Base-by-base conservation (phyloP, 1,140 invertebrate species). In the Panagrolaimus sp. region DNA sequence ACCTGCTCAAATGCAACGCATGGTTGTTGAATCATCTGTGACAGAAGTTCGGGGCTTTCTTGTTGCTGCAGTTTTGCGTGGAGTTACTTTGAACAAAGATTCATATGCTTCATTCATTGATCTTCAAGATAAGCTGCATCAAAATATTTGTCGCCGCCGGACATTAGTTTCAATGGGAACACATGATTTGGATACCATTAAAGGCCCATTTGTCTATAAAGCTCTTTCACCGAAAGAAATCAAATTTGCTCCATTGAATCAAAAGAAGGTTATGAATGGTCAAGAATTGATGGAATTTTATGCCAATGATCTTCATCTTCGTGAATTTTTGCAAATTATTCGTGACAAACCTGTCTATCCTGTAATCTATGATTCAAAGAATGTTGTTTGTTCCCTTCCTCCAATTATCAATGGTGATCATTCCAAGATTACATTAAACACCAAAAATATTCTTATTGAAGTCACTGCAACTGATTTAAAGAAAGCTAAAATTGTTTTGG, bases 381-480 rank as follows among this genome's bases (percentile, higher is more conserved):
- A 90, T 7, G 88, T 91, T 14, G 90, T 99, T 45, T 86, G 98
- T 24, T 98, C 95, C 1, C 86, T 99, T 84, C 96, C 96, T 32
- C 96, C 96, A 0, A 95, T 99, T 58, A 98, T 99, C 62, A 99
- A 99, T 85, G 86, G 94, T 44, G 88, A 98, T 82, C 94, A 95
- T 85, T 91, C 92, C 6, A 96, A 94, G 86, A 96, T 99, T 65
- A 91, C 91, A 12, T 83, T 96, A 0, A 86, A 92, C 43, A 98
- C 96, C 0, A 94, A 91, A 83, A 98, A 99, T 88, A 89, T 99
- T 67, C 94, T 98, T 79, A 97, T 99, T 78, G 96, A 99, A 86
- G 90, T 90, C 79, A 99, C 96, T 17, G 95, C 94, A 9, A 96
- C 92, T 17, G 95, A 99, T 87, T 86, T 76, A 32, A 87, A 87